phyloP scores from a whole-genome alignment of 2,888 invertebrate species.

The Drosophila barbarae region DNA sequence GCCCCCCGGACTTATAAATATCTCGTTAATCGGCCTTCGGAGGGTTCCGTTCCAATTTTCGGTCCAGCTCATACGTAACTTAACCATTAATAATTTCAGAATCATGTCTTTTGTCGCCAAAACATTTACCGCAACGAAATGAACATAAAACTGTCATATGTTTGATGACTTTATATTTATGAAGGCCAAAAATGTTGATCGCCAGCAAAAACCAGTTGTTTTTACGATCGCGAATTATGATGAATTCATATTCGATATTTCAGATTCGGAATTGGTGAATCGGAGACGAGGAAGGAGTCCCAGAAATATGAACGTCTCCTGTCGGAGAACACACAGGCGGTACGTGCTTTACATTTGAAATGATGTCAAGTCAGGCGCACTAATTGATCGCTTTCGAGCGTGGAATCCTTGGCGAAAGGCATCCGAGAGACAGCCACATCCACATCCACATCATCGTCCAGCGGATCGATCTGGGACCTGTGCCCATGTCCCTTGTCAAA shows the following conservation, averaged over 20 bases:
- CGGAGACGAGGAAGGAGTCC: slow-evolving; percentile 18
- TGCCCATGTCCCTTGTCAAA: slow-evolving; percentile 62
- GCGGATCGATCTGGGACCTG: slow-evolving; percentile 44
- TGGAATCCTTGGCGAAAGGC: slow-evolving; percentile 49
- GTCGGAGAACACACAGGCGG: slow-evolving; percentile 77
- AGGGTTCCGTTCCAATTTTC: slow-evolving; percentile 1
- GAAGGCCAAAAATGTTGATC: slow-evolving; percentile 68
- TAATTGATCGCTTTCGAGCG: slow-evolving; percentile 77
- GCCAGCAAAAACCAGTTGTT: slow-evolving; percentile 52
- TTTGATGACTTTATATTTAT: slow-evolving; percentile 77
- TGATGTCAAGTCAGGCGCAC: slow-evolving; percentile 71
- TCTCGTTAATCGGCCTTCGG: slow-evolving; percentile 14
- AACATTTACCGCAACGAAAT: slow-evolving; percentile 72
- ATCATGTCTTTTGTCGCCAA: slow-evolving; percentile 71
- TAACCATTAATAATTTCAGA: slow-evolving; percentile 68
- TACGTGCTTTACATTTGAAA: slow-evolving; percentile 79
- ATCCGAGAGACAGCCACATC: slow-evolving; percentile 5
- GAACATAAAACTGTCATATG: slow-evolving; percentile 75
- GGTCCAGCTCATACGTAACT: slow-evolving; percentile 41
- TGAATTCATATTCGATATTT: slow-evolving; percentile 68
- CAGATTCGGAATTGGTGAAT: slow-evolving; percentile 48
- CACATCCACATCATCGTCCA: slow-evolving; percentile 2
- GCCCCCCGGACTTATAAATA: slow-evolving; percentile 27
- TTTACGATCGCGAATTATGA: slow-evolving; percentile 59
- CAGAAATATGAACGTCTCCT: slow-evolving; percentile 49